These are phyloP conservation scores for Platorchestia sp. DNA, from an alignment of 1,140 invertebrate species.

Conservation along the genomic window DNA sequence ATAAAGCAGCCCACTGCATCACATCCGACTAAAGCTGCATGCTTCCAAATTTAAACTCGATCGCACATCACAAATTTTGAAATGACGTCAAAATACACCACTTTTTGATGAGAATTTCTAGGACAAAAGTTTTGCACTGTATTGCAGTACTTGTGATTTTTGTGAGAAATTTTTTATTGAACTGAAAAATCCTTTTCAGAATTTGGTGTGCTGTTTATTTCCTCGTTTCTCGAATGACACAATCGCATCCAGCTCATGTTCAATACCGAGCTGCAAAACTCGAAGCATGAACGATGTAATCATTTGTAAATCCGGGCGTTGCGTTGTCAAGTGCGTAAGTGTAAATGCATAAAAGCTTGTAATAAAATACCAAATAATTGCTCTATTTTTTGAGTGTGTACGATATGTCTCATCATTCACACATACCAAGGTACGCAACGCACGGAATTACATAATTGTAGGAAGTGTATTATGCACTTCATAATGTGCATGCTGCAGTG, in stretches of 20 bases:
- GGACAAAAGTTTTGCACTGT: neutral
- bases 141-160: neutral
- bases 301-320: neutral
- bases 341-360: neutral
- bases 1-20: neutral
- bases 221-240: neutral
- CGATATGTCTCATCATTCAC: neutral
- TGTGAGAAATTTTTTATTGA: neutral
- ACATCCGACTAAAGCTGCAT: neutral
- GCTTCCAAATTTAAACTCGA: neutral
- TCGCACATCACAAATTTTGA: neutral
- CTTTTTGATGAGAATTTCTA: neutral
- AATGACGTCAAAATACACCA: neutral
- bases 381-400: neutral
- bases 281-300: neutral
- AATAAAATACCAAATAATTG: neutral
- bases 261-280: neutral
- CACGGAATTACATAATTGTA: neutral
- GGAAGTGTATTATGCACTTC: neutral
- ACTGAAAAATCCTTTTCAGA: neutral
- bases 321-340: neutral
- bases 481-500: neutral
- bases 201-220: slow-evolving; percentile 1
- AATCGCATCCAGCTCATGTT: neutral
- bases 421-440: neutral